Evolutionary conservation across 2,888 invertebrate species (phyloP).

Genomic region (Linnaemya vulpina): DNA sequence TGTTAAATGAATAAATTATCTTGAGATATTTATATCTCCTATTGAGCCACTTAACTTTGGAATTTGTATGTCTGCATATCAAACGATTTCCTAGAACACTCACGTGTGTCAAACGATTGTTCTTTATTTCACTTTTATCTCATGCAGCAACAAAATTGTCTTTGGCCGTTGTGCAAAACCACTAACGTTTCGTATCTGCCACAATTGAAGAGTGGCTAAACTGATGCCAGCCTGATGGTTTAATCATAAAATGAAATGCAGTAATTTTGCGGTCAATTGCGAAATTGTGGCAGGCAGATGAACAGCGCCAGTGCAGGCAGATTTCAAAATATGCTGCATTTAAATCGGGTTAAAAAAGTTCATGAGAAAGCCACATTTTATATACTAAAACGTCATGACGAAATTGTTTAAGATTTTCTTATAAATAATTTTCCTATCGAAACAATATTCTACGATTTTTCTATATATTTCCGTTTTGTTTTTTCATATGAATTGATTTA

Average conservation of each 20-base stretch:
- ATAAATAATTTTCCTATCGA: no score
- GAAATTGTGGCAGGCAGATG: background rate
- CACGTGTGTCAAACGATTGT: conserved; percentile 20
- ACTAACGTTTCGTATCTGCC: background rate
- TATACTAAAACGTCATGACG: no score
- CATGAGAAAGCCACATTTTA: no score
- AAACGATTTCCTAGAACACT: background rate
- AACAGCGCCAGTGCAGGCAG: background rate
- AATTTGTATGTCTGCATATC: background rate
- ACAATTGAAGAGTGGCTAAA: background rate
- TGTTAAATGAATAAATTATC: background rate
- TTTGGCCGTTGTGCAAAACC: background rate
- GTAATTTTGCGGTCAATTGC: background rate
- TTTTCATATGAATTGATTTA: no score
- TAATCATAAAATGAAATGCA: background rate
- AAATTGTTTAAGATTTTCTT: no score
- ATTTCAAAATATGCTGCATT: no score
- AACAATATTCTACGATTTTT: no score
- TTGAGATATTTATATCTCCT: background rate
- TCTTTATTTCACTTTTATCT: no score
- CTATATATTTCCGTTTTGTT: no score
- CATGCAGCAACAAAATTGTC: background rate
- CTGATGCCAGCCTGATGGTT: background rate
- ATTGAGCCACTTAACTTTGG: background rate
- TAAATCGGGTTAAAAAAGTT: no score